Evolutionary conservation across 1,140 invertebrate species (phyloP), one percentile per base, ranked within the genome.

Genomic region (Cotesia typhae): DNA sequence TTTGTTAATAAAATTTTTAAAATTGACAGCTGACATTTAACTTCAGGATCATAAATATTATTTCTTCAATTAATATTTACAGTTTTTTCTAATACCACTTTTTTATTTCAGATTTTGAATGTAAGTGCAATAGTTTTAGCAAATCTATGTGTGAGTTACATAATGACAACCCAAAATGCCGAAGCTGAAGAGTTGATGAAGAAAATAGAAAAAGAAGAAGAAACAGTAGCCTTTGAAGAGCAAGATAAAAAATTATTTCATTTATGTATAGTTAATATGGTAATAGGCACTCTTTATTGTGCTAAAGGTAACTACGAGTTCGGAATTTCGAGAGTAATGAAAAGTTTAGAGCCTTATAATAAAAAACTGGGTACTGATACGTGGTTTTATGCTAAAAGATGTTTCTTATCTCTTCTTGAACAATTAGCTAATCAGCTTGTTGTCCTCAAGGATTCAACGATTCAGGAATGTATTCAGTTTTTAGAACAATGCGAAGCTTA

Each of bases 251-350:
- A 99, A 84, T 92, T 95, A 70, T 98, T 95, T 87, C 98, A 99
- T 84, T 88, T 99, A 37, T 99, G 98, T 83, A 99, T 99, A 77
- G 97, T 99, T 3, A 99, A 99, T 88, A 88, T 99, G 65, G 98
- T 99, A 1, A 99, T 99, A 77, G 98, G 90, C 38, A 99, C 98
- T 1, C 86, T 99, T 4, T 99, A 99, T 83, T 99, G 98, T 85
- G 94, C 97, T 0, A 99, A 99, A 87, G 97, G 97, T 0, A 99
- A 99, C 87, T 99, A 98, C 80, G 98, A 99, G 84, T 99, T 99
- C 88, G 98, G 98, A 4, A 96, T 99, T 77, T 98, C 96, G 0
- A 89, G 98, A 76, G 96, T 99, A 0, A 97, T 99, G 81, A 97
- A 98, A 86, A 98, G 96, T 71, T 85, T 99, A 35, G 96, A 99